Evolutionary conservation across 2,888 invertebrate species (phyloP).

Genomic region (Eucriotettix oculatus): DNA sequence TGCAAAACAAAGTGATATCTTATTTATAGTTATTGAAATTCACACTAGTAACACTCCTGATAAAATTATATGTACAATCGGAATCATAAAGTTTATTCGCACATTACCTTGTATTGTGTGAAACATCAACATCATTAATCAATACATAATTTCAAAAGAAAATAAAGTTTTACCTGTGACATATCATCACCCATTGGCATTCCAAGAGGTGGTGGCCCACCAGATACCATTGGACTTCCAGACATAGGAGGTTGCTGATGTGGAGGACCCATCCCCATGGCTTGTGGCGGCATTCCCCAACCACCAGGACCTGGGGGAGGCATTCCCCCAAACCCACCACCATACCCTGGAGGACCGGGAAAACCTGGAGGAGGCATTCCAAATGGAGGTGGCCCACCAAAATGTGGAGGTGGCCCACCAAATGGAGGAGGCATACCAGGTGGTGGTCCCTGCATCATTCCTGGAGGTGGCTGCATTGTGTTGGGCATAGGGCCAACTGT

Average conservation of each 20-base stretch:
- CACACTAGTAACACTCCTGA: no score
- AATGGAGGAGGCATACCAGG: constrained; percentile 18
- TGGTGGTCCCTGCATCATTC: constrained; percentile 15
- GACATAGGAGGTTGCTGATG: constrained; percentile 11
- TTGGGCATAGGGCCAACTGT: constrained; percentile 15
- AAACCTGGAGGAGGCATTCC: constrained; percentile 56
- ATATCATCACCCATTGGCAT: neutral
- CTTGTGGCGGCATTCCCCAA: constrained; percentile 22
- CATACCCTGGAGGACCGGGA: constrained; percentile 22
- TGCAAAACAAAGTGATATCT: no score
- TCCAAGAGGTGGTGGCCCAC: neutral
- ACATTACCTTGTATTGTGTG: no score
- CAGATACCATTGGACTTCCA: constrained; percentile 7
- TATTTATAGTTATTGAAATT: no score
- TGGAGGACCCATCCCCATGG: constrained; percentile 15
- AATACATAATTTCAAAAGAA: no score
- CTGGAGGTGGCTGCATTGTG: constrained; percentile 16
- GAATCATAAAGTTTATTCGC: no score
- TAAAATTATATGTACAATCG: no score
- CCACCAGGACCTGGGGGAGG: constrained; percentile 21
- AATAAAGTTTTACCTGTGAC: constrained; percentile 1
- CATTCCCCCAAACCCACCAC: constrained; percentile 23
- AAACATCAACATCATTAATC: no score
- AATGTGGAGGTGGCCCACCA: constrained; percentile 19
- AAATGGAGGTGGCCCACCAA: constrained; percentile 32